phyloP scores from a whole-genome alignment of 2,888 invertebrate genomes.

The Philonicus albiceps region DNA sequence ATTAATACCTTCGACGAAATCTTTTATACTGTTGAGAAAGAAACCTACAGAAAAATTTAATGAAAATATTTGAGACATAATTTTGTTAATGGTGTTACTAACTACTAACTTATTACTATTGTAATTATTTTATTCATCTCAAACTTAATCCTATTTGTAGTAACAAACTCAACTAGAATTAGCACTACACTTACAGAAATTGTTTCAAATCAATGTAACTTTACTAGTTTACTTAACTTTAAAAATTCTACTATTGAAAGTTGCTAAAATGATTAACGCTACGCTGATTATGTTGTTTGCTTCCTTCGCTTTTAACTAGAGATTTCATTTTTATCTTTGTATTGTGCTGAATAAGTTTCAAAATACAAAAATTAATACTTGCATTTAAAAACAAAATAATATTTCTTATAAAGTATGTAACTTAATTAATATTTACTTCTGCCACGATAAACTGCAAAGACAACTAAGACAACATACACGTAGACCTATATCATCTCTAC shows the following conservation, averaged over 20 bases:
- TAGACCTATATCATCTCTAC: background rate
- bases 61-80: constrained; percentile 11
- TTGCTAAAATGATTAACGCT: background rate
- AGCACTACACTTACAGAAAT: background rate
- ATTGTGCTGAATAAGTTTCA: background rate
- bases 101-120: background rate
- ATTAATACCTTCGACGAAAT: constrained; percentile 35
- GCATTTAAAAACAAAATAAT: background rate
- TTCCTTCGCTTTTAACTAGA: background rate
- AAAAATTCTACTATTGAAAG: background rate
- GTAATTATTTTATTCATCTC: background rate
- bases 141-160: background rate
- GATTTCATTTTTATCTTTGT: background rate
- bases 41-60: constrained; percentile 34
- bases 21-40: constrained; percentile 38
- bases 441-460: too few relatives aligned
- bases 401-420: background rate
- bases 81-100: background rate
- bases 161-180: background rate
- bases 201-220: background rate
- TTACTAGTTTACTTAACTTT: background rate
- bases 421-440: background rate
- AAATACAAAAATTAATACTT: background rate
- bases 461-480: too few relatives aligned
- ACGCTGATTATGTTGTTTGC: background rate